phyloP scores from a whole-genome alignment of 1,140 invertebrate species.

The Calephelis virginiensis region DNA sequence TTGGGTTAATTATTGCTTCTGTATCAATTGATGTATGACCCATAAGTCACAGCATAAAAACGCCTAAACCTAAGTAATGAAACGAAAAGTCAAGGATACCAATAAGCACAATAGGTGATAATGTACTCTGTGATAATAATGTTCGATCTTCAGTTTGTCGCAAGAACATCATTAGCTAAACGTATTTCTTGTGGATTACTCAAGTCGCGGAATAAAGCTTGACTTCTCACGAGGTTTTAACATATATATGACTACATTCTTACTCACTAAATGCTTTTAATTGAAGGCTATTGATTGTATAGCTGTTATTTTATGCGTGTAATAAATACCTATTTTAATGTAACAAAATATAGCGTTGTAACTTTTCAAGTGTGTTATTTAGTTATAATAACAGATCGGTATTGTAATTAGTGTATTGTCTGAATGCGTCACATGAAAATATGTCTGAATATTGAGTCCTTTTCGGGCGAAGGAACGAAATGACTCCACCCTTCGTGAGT shows the following conservation, averaged over 20 bases:
- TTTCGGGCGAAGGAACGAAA: too few relatives aligned
- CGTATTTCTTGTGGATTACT: constrained; percentile 29
- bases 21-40: too few relatives aligned
- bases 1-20: too few relatives aligned
- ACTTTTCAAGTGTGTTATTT: neutral
- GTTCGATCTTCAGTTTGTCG: constrained; percentile 20
- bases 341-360: neutral
- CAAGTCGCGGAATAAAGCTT: constrained; percentile 22
- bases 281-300: constrained; percentile 16
- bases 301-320: neutral
- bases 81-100: neutral
- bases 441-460: too few relatives aligned
- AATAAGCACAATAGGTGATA: constrained; percentile 8
- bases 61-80: neutral
- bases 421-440: too few relatives aligned
- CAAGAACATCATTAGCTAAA: constrained; percentile 12
- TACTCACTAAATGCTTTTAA: constrained; percentile 21
- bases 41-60: neutral
- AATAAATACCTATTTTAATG: neutral
- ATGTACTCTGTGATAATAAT: too few relatives aligned
- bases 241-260: constrained; percentile 14
- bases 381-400: neutral
- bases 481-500: too few relatives aligned
- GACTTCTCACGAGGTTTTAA: constrained; percentile 31
- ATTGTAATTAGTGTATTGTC: too few relatives aligned